These are phyloP conservation scores for Neotoma lepida DNA, from an alignment of 2,113 vertebrate species.

Conservation along the genomic window DNA sequence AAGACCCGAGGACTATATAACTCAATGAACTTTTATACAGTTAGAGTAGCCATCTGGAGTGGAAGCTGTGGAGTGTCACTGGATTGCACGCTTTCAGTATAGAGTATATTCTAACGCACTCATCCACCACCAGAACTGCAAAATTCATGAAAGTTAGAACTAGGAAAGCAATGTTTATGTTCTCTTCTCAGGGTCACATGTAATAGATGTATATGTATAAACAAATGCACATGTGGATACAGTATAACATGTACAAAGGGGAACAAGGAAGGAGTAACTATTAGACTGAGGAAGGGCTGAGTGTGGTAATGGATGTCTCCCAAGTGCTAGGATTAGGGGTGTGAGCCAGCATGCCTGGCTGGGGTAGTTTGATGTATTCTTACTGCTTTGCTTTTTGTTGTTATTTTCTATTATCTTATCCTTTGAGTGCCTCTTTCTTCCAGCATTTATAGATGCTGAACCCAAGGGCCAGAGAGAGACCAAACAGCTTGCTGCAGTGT, in stretches of 20 bases:
- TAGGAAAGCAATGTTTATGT: background rate
- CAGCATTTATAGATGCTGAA: background rate
- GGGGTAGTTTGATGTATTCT: background rate
- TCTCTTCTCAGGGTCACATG: background rate
- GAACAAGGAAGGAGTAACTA: background rate
- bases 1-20: background rate
- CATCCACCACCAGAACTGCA: background rate
- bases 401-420: background rate
- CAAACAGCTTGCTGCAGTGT: background rate
- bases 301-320: fast-evolving
- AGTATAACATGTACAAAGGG: background rate
- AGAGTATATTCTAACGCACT: background rate
- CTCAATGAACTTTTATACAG: background rate
- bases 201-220: background rate
- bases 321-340: background rate
- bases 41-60: background rate
- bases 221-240: background rate
- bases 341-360: background rate
- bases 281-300: background rate
- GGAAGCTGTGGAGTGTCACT: background rate
- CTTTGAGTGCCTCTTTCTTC: background rate
- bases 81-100: background rate
- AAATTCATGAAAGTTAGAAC: background rate
- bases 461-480: background rate
- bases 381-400: background rate